A percentile compares a stretch with the other conserved stretches of the same genome.
phyloP scores from a whole-genome alignment of 2,113 vertebrate genomes.

The Sapayoa aenigma region DNA sequence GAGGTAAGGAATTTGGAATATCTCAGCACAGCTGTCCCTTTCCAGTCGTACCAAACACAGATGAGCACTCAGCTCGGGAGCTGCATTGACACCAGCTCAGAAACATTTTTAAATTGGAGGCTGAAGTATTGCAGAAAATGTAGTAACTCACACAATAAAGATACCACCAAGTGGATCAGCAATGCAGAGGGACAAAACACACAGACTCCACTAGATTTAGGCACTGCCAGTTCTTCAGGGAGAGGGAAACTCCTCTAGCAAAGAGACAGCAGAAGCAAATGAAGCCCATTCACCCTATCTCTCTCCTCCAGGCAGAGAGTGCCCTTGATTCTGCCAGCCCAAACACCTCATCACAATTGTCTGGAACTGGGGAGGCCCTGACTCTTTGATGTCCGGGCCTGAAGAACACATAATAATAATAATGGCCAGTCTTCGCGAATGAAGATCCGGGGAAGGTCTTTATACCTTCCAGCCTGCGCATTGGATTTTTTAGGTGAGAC shows the following conservation, averaged over 20 bases:
- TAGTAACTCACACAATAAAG: background rate
- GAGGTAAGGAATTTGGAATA: background rate
- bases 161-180: background rate
- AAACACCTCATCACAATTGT: rapidly evolving
- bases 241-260: background rate
- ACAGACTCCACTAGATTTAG: background rate
- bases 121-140: background rate
- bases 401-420: background rate
- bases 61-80: background rate
- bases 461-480: too few species aligned
- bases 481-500: too few species aligned
- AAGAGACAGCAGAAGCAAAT: background rate
- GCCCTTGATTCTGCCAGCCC: rapidly evolving
- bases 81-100: background rate
- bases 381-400: background rate
- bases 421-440: too few species aligned
- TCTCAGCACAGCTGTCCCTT: background rate
- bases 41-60: background rate
- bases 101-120: background rate
- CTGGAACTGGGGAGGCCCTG: background rate
- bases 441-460: too few species aligned
- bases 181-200: background rate
- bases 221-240: background rate
- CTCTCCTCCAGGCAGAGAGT: rapidly evolving
- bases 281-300: background rate